A percentile compares a stretch with the other conserved stretches of the same genome.
Conservation (phyloP, 2,797 vertebrate genomes). For the Glossophaga mutica region DNA sequence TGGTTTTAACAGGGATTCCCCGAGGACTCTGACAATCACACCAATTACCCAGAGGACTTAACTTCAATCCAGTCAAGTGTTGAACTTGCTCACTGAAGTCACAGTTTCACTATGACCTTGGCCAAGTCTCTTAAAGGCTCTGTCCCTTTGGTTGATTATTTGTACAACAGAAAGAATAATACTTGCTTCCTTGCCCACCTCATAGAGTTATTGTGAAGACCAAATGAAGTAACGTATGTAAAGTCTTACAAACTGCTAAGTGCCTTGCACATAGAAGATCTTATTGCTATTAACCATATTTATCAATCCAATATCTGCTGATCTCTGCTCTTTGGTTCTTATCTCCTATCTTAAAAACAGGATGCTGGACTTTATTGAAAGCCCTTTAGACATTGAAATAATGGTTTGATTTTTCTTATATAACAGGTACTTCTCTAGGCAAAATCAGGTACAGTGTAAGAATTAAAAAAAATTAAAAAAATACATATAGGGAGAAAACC, state of each 20-base stretch:
- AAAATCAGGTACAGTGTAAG: neutral
- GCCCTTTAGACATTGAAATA: neutral
- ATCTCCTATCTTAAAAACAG: neutral
- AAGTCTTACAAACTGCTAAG: neutral
- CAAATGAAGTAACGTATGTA: neutral
- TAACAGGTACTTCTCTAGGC: neutral
- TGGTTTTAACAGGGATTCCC: neutral
- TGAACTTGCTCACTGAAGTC: neutral
- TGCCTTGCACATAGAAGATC: neutral
- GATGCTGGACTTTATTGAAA: neutral
- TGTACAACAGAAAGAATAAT: neutral
- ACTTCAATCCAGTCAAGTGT: neutral
- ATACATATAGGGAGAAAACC: neutral
- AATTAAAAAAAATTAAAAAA: neutral
- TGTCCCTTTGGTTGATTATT: neutral
- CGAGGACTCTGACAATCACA: neutral
- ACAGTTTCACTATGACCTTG: neutral
- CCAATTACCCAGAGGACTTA: neutral
- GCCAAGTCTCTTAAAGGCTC: neutral
- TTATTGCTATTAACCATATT: neutral
- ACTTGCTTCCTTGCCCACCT: neutral
- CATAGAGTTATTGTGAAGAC: neutral
- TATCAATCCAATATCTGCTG: neutral
- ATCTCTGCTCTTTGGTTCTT: neutral
- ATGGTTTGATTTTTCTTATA: neutral